A percentile compares a stretch with the other conserved stretches of the same genome.
These are phyloP conservation scores for Hemibates koningsi DNA, from an alignment of 2,113 vertebrate genomes.

Conservation along the genomic window DNA sequence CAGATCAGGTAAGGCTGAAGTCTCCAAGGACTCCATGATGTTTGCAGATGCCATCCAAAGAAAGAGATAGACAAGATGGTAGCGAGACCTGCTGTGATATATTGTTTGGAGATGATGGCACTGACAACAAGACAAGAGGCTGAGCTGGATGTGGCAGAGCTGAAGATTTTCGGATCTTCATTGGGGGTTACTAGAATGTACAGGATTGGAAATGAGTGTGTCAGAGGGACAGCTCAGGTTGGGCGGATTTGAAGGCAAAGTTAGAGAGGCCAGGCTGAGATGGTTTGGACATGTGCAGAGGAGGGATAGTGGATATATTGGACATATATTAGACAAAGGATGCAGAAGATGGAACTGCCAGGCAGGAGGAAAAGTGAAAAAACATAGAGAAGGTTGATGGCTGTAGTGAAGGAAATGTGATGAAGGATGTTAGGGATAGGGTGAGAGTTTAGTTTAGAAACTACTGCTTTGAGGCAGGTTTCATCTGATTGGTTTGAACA, in stretches of 20 bases:
- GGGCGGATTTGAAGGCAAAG: not conserved
- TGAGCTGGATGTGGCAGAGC: not conserved
- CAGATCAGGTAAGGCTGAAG: not conserved
- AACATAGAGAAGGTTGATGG: fast-evolving
- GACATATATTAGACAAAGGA: not conserved
- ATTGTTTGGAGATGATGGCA: not conserved
- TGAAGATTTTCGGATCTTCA: not conserved
- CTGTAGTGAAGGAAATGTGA: not conserved
- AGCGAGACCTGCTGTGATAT: not conserved
- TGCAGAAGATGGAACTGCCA: not conserved
- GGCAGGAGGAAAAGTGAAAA: fast-evolving
- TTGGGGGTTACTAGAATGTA: not conserved
- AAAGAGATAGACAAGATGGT: not conserved
- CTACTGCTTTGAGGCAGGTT: not conserved
- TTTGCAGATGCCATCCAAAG: not conserved
- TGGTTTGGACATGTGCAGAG: not conserved
- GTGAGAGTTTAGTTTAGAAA: not conserved
- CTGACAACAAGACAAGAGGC: not conserved
- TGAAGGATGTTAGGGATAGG: not conserved
- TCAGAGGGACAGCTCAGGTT: not conserved
- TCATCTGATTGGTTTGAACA: not conserved
- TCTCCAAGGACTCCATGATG: not conserved
- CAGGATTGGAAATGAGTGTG: not conserved
- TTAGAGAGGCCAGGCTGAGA: not conserved
- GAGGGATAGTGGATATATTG: not conserved